These are phyloP conservation scores for Cephus pygmeus DNA, from an alignment of 2,888 invertebrate genomes.

Conservation along the genomic window DNA sequence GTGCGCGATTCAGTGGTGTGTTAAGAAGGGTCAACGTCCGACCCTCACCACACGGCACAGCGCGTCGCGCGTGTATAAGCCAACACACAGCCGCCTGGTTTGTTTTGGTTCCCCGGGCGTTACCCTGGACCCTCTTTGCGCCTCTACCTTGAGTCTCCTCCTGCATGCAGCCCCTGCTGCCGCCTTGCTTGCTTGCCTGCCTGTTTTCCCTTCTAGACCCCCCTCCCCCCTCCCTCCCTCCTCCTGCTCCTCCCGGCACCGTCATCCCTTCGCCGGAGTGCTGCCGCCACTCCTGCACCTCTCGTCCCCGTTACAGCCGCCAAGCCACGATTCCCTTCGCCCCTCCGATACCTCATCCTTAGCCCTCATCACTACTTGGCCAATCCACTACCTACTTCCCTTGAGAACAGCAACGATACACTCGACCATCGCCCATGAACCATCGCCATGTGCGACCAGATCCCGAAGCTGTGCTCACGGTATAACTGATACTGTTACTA, in stretches of 20 bases:
- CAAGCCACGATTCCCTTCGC: neutral
- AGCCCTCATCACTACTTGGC: neutral
- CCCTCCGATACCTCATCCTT: neutral
- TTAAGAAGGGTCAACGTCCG: slow-evolving; percentile 65
- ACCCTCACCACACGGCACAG: slow-evolving; percentile 64
- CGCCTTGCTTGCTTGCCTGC: slow-evolving; percentile 8
- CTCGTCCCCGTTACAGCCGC: neutral
- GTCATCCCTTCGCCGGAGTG: slow-evolving; percentile 7
- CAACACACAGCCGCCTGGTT: slow-evolving; percentile 51
- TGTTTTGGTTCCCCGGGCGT: slow-evolving; percentile 67
- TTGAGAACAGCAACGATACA: neutral
- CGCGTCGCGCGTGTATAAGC: slow-evolving; percentile 40
- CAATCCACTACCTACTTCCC: neutral
- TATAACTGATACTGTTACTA: neutral
- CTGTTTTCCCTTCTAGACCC: slow-evolving; percentile 16
- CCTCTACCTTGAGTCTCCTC: slow-evolving; percentile 8
- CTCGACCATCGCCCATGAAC: slow-evolving; percentile 1
- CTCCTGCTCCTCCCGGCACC: slow-evolving; percentile 6
- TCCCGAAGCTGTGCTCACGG: slow-evolving; percentile 3
- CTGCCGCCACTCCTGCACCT: neutral
- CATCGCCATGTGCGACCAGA: slow-evolving; percentile 7
- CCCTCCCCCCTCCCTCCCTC: slow-evolving; percentile 11
- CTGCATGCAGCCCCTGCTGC: neutral
- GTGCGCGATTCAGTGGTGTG: slow-evolving; percentile 36
- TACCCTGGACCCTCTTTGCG: slow-evolving; percentile 53